phyloP scores from a whole-genome alignment of 2,888 invertebrate species.

The Watsonalla cultraria region DNA sequence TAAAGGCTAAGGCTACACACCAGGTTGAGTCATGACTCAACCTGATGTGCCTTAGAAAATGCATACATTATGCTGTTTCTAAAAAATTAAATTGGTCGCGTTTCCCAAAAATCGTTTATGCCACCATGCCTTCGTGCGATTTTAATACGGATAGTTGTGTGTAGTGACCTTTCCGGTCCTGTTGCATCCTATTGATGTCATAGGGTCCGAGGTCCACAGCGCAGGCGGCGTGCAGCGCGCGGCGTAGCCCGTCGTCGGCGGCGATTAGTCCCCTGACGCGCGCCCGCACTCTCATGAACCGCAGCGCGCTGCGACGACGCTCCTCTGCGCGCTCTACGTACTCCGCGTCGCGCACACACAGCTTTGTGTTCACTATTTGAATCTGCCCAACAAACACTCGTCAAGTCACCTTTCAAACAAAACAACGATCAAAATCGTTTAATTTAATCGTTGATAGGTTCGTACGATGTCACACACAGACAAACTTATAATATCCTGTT shows the following conservation, averaged over 20 bases:
- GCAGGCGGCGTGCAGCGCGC: slow-evolving; percentile 28
- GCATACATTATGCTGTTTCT: slow-evolving; percentile 11
- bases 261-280: slow-evolving; percentile 50
- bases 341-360: slow-evolving; percentile 52
- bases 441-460: no score
- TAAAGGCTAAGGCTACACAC: neutral
- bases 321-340: slow-evolving; percentile 44
- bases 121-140: neutral
- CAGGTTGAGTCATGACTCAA: neutral
- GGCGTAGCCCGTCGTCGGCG: slow-evolving; percentile 38
- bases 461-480: no score
- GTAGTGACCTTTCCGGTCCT: slow-evolving; percentile 30
- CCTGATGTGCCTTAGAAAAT: no score
- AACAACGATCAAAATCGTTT: no score
- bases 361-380: slow-evolving; percentile 57
- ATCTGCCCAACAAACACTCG: slow-evolving; percentile 31
- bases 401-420: no score
- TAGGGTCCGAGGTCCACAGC: slow-evolving; percentile 25
- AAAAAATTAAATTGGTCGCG: no score
- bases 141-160: slow-evolving; percentile 3
- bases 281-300: slow-evolving; percentile 41
- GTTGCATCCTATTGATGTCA: slow-evolving; percentile 25
- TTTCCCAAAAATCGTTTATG: neutral
- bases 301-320: slow-evolving; percentile 38
- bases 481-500: no score